Evolutionary conservation across 2,888 invertebrate genomes (phyloP), one percentile per base, ranked within the genome.

Genomic region (Aspidiotus rigidus): DNA sequence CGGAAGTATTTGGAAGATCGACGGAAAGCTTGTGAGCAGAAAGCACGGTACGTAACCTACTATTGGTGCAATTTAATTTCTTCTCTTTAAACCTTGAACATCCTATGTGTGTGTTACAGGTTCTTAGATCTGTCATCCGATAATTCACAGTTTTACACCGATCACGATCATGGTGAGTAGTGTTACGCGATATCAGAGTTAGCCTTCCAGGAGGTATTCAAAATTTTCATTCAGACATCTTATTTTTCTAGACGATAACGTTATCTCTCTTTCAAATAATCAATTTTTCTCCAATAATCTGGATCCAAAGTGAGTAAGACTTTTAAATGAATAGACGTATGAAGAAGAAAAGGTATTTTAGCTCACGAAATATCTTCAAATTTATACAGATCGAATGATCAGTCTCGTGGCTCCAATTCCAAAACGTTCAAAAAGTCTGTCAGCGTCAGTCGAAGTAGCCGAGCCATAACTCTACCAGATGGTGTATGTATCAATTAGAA

Each of bases 1-100:
- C 41, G 62, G 7, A 55, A 56, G 5, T 69, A 62, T 13, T 44
- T 69, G 0, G 63, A 69, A n/a, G 56, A 69, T 11, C 62, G 69
- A 17, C 69, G 69, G 15, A 57, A 56, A 63, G 7, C 39, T n/a
- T 69, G 54, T 62, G 69, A 62, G 42, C 54, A 69, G 53, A 59
- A 67, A 67, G 59, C 67, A 42, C 44, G 67, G 67, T 67, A 40
- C 7, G 13, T 16, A 39, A 1, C 13, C 13, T 17, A 3, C 39
- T 54, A 39, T 17, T 9, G 6, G 17, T 40, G n/a, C 28, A 16
- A 13, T 7, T 11, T 10, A 16, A 13, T 7, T 11, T 10, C 11
- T 42, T 17, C 11, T 17, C 28, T 42, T 16, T 11, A 10, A 28
- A 62, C 10, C 49, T 17, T 11, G 28, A 44, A 61, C 16, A 11